phyloP scores from a whole-genome alignment of 2,888 invertebrate genomes.

The Chloroclysta siterata region DNA sequence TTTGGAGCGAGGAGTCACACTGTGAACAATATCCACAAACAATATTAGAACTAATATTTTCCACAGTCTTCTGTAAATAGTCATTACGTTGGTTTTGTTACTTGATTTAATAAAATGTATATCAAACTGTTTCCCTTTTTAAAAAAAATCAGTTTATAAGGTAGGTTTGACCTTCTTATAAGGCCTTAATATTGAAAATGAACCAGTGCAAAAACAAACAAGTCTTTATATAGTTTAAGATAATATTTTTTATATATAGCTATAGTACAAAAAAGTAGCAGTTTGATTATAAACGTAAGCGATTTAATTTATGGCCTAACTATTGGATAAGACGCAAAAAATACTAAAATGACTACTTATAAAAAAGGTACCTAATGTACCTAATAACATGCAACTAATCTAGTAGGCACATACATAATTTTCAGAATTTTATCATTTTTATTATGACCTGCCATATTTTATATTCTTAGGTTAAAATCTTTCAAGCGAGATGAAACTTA shows the following conservation, averaged over 20 bases:
- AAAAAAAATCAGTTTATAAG: slow-evolving; percentile 69
- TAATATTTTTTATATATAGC: slow-evolving; percentile 10
- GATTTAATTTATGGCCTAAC: slow-evolving; percentile 14
- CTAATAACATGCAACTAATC: no score
- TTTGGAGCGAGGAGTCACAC: slow-evolving; percentile 36
- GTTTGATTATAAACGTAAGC: slow-evolving; percentile 12
- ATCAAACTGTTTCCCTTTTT: slow-evolving; percentile 57
- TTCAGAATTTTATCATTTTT: no score
- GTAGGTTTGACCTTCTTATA: slow-evolving; percentile 69
- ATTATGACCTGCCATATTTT: no score
- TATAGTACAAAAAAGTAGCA: slow-evolving; percentile 9
- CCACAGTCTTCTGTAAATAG: slow-evolving; percentile 37
- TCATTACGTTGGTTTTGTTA: slow-evolving; percentile 48
- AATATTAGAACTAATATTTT: slow-evolving; percentile 44
- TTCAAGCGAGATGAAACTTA: no score
- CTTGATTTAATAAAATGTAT: slow-evolving; percentile 48
- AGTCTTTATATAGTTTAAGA: slow-evolving; percentile 27
- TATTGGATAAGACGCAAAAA: not conserved
- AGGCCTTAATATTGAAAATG: slow-evolving; percentile 56
- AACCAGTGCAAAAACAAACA: slow-evolving; percentile 34
- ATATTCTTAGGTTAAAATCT: no score
- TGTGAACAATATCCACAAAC: slow-evolving; percentile 32
- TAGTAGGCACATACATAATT: no score
- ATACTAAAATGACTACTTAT: not conserved
- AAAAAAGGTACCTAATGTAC: no score